phyloP scores from a whole-genome alignment of 2,888 invertebrate species.

The Protula sp. region DNA sequence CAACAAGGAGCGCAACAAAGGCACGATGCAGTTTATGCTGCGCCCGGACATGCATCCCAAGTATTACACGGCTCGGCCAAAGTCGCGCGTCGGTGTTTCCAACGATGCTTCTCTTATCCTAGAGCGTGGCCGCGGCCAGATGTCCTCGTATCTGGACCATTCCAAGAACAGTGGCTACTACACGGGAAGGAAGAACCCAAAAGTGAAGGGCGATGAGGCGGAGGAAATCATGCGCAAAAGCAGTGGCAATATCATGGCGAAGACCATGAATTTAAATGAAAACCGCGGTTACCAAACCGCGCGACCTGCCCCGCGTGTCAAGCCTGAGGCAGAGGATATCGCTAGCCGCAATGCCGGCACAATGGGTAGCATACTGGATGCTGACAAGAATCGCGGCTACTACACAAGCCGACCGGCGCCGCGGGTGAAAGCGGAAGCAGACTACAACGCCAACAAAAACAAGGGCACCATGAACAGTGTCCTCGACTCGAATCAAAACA shows the following conservation, averaged over 20 bases:
- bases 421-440: slow-evolving; percentile 10
- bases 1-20: slow-evolving; percentile 4
- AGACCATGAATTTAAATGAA: slow-evolving; percentile 3
- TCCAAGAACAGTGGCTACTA: slow-evolving; percentile 7
- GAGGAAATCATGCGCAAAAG: slow-evolving; percentile 6
- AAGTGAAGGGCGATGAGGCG: slow-evolving; percentile 8
- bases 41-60: background rate
- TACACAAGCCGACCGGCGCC: slow-evolving; percentile 4
- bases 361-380: slow-evolving; percentile 7
- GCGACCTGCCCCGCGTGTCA: background rate
- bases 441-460: slow-evolving; percentile 8
- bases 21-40: slow-evolving; percentile 3
- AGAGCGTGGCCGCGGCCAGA: slow-evolving; percentile 6
- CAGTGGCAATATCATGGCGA: slow-evolving; percentile 7
- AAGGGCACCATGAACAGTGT: slow-evolving; percentile 12
- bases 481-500: background rate
- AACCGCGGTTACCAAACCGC: slow-evolving; percentile 11
- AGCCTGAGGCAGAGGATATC: background rate
- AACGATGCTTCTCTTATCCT: slow-evolving; percentile 8
- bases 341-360: background rate
- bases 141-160: background rate
- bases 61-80: slow-evolving; percentile 9
- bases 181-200: slow-evolving; percentile 3
- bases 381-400: slow-evolving; percentile 11
- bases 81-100: slow-evolving; percentile 1